These are phyloP conservation scores for Theonella swinhoei DNA, from an alignment of 37 sponge, comb jelly and placozoan genomes.

Conservation along the genomic window DNA sequence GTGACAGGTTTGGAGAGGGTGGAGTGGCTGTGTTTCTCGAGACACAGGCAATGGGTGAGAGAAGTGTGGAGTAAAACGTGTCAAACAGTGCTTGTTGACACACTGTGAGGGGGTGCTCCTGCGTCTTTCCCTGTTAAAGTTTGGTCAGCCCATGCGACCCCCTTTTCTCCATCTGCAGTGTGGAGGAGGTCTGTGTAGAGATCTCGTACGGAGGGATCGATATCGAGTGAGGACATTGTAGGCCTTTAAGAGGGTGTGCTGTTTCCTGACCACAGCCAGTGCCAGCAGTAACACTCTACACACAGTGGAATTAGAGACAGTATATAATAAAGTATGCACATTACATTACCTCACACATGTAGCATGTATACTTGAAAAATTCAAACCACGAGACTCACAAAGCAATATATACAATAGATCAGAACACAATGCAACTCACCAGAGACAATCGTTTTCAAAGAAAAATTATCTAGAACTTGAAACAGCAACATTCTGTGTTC, in stretches of 20 bases:
- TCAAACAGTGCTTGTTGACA: constrained; percentile 52
- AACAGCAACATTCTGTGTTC: too few relatives aligned
- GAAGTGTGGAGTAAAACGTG: constrained; percentile 24
- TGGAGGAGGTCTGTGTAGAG: constrained; percentile 32
- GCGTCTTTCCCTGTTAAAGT: not conserved
- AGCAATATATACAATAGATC: too few relatives aligned
- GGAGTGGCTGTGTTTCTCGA: not conserved
- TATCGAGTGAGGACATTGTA: constrained; percentile 1
- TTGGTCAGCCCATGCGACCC: constrained; percentile 78
- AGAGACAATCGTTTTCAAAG: too few relatives aligned
- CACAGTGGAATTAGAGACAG: too few relatives aligned
- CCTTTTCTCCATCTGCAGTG: constrained; percentile 70
- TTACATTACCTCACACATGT: too few relatives aligned
- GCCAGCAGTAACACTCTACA: constrained; percentile 23
- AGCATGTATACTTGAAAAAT: too few relatives aligned
- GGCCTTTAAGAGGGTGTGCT: constrained; percentile 44
- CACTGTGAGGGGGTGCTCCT: constrained; percentile 10
- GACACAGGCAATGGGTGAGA: not conserved
- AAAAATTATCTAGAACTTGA: too few relatives aligned
- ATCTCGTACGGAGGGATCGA: constrained; percentile 20
- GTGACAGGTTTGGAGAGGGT: not conserved
- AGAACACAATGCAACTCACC: too few relatives aligned
- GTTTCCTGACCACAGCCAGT: constrained; percentile 46
- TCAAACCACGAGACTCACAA: too few relatives aligned
- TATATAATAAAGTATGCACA: too few relatives aligned